Evolutionary conservation across 2,797 vertebrate genomes (phyloP), one percentile per base, ranked within the genome.

Genomic region (Sciurus carolinensis): DNA sequence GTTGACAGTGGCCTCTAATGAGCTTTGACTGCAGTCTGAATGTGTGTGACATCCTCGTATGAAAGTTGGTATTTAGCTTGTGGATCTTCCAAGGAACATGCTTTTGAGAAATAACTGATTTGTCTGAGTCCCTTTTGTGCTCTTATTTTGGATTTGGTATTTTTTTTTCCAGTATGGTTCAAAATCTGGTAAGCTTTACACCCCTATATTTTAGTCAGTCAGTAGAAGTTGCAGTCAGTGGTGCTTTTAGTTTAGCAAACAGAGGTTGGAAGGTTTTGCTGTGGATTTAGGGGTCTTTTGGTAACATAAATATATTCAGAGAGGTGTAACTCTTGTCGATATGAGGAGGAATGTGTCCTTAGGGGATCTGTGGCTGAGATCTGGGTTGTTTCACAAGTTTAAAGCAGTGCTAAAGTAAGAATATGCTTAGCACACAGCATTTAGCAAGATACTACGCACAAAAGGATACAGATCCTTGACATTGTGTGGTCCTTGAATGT

Each of bases 221-320:
- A 57, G 7, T 1, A 69, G 52, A 72, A 64, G 79, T 75, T 83
- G 33, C 0, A 71, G 54, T 9, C 66, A 67, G n/a, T 2, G 1
- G 33, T 50, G 17, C 80, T 69, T 87, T 98, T 7, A 6, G 44
- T 79, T 94, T 76, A 85, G 72, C 44, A 95, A 97, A 96, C 22
- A 90, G 57, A 96, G 71, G 4, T 7, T 18, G 79, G 26, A 44
- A 91, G 22, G 7, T 96, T 87, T 87, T 91, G 64, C 73, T 87
- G 15, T 93, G 42, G n/a, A 52, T 79, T 86, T 50, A 79, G 39
- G 50, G 15, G 17, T n/a, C 66, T 82, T 92, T 87, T 62, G 39
- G 54, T 76, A 79, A 72, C 82, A 52, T 44, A 24, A 85, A 76
- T 80, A 36, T 87, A 57, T 44, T 81, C 30, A 28, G 7, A 67